Evolutionary conservation across 2,797 vertebrate species (phyloP), one percentile per base, ranked within the genome.

Genomic region (Typhlichthys eigenmanni): DNA sequence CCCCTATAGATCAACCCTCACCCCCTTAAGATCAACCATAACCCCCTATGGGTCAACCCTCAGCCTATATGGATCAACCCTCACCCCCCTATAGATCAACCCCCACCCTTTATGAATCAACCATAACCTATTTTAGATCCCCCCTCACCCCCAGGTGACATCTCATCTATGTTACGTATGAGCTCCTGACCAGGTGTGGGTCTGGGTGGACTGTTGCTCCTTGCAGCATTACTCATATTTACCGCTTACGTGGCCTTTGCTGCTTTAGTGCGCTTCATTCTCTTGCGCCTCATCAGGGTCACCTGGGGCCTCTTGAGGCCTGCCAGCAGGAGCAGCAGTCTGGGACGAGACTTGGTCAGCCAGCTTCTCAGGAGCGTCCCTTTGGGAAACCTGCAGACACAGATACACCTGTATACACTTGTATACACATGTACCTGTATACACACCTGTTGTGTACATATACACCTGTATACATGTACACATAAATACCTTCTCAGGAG

Each of bases 161-260:
- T 19, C 1, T 19, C 19, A 19, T 19, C 19, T 19, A 19, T 19
- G 19, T 19, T 19, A 19, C 19, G 19, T 19, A 19, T 1, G 19
- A 19, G 19, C 19, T 19, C 19, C 19, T 19, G 19, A 19, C 19
- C 19, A 19, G 19, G 19, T 19, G 19, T 19, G 19, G 19, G 19
- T 19, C 19, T 19, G 19, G 19, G 19, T 19, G 17, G 17, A 19
- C 32, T 34, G 32, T 7, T 34, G 32, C 61, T 76, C 65, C 82
- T 64, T 85, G 78, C 82, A 85, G 71, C 80, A 85, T 61, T 78
- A 87, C 78, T 76, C 84, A 83, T 93, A 93, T 93, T 94, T 93
- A 95, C 93, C 93, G 91, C 90, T 93, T 93, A 95, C 84, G 92
- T 94, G 89, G 92, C 90, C 92, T 95, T 95, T 85, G 92, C 93